A percentile compares a stretch with the other conserved stretches of the same genome.
Evolutionary conservation across 2,113 vertebrate genomes (phyloP).

Genomic region (Brachyistius frenatus): DNA sequence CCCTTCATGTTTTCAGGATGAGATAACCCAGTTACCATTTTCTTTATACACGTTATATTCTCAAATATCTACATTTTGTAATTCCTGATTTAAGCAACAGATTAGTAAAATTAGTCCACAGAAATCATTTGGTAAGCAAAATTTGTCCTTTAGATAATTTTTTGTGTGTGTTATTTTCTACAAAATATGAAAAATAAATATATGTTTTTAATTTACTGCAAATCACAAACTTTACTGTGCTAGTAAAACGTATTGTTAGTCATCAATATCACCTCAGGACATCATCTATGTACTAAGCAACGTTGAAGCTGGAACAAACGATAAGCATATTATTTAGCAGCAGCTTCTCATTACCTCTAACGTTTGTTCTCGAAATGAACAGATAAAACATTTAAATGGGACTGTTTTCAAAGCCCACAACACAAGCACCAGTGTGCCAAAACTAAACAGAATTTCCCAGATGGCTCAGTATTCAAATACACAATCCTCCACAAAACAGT

Average conservation of each 20-base stretch:
- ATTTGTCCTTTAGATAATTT: not conserved
- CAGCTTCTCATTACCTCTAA: constrained; percentile 26
- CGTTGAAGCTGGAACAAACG: constrained; percentile 20
- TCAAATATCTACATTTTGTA: constrained; percentile 6
- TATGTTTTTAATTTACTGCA: constrained; percentile 39
- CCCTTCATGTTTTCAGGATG: constrained; percentile 39
- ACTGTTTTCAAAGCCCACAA: constrained; percentile 29
- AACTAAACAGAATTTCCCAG: constrained; percentile 23
- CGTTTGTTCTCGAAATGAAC: constrained; percentile 27
- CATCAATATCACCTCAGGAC: constrained; percentile 51
- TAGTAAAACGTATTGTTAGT: constrained; percentile 34
- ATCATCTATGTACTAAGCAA: constrained; percentile 42
- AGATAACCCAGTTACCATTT: constrained; percentile 29
- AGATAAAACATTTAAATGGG: constrained; percentile 38
- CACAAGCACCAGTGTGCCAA: not conserved
- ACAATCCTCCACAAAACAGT: constrained; percentile 19
- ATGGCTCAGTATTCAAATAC: constrained; percentile 4
- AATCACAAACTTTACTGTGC: constrained; percentile 8
- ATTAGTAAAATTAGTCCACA: not conserved
- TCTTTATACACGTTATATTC: constrained; percentile 8
- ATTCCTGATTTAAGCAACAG: not conserved
- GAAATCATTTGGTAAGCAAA: not conserved
- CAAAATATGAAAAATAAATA: constrained; percentile 10
- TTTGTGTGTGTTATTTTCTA: not conserved
- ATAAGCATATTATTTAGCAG: constrained; percentile 32